A percentile compares a stretch with the other conserved stretches of the same genome.
These are phyloP conservation scores for Synanthedon andrenaeformis DNA, from an alignment of 2,888 invertebrate species.

Conservation along the genomic window DNA sequence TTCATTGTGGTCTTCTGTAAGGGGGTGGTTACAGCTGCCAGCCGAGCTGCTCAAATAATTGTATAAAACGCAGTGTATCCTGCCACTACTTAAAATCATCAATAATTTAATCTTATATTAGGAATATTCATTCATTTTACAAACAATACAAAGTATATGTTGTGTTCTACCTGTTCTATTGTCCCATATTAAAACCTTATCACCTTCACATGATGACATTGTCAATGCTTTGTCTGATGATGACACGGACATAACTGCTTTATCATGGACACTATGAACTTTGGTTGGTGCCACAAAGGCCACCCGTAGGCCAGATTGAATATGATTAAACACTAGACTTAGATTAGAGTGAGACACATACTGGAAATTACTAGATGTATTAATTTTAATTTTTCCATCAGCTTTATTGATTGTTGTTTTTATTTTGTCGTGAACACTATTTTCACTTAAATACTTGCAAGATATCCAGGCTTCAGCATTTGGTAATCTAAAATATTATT, in stretches of 20 bases:
- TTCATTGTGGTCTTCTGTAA: no score
- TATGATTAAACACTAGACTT: conserved; percentile 54
- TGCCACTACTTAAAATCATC: background rate
- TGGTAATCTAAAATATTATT: conserved; percentile 38
- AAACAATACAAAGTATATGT: no score
- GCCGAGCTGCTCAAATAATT: conserved; percentile 26
- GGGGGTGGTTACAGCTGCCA: no score
- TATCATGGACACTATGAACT: conserved; percentile 52
- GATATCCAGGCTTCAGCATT: conserved; percentile 63
- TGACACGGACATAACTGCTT: conserved; percentile 69
- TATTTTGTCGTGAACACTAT: conserved; percentile 49
- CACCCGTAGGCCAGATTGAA: conserved; percentile 45
- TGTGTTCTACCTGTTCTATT: conserved; percentile 62
- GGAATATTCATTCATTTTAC: no score
- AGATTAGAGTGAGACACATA: conserved; percentile 48
- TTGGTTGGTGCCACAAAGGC: conserved; percentile 66
- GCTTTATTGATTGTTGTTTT: conserved; percentile 29
- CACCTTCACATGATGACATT: conserved; percentile 72
- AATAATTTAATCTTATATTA: background rate
- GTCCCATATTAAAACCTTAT: conserved; percentile 74
- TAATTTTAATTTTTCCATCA: conserved; percentile 54
- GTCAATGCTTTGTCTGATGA: conserved; percentile 72
- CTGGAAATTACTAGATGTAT: conserved; percentile 45
- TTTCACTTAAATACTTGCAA: conserved; percentile 49
- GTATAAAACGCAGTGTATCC: background rate